These are phyloP conservation scores for Cygnus atratus DNA, from an alignment of 2,113 vertebrate species.

Conservation along the genomic window DNA sequence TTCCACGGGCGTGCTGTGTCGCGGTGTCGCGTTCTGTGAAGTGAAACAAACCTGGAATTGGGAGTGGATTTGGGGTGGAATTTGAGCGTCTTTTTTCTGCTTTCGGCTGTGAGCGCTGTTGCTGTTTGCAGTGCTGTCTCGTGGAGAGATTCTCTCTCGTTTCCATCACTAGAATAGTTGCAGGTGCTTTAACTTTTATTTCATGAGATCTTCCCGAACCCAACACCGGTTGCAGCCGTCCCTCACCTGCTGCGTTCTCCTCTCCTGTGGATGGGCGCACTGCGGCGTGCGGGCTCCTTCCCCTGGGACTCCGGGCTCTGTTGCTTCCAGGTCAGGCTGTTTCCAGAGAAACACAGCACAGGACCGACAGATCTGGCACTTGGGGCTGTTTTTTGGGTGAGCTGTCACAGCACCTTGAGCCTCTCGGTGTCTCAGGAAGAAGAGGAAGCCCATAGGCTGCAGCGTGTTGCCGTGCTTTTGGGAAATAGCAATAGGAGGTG, in stretches of 20 bases:
- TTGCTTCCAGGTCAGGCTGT: background rate
- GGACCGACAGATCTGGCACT: constrained; percentile 13
- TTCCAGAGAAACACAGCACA: constrained; percentile 17
- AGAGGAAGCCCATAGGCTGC: background rate
- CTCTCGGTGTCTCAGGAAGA: background rate
- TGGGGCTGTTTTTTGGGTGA: background rate
- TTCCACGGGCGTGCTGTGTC: background rate
- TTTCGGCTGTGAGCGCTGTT: background rate
- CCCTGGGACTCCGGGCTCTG: background rate
- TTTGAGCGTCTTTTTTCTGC: background rate
- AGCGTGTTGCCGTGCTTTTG: rapidly evolving
- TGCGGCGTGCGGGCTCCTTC: background rate
- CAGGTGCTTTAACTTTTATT: background rate
- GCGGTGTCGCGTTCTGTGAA: background rate
- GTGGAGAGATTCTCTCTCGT: background rate
- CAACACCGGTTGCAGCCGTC: rapidly evolving
- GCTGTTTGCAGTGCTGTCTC: background rate
- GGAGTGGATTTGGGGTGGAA: background rate
- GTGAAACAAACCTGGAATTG: background rate
- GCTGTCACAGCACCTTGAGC: background rate
- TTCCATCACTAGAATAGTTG: background rate
- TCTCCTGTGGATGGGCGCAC: background rate
- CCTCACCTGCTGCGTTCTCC: background rate
- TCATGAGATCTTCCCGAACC: too few species aligned
- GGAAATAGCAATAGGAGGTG: background rate